Conservation (phyloP, 1,140 invertebrate species). For the Olivierus martensii region DNA sequence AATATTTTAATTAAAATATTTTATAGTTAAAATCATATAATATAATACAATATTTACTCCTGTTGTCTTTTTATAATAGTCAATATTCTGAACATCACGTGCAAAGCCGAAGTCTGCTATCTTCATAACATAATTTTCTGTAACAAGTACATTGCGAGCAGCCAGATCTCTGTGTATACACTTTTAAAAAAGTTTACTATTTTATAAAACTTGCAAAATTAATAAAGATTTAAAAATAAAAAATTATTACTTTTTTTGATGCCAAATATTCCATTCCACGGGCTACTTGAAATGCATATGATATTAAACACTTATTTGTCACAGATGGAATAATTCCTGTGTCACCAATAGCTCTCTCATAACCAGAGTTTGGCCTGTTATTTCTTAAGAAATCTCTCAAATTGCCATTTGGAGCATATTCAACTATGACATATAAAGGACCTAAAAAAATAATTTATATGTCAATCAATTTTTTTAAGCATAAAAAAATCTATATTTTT, state of each 20-base stretch:
- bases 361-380: slow-evolving; percentile 54
- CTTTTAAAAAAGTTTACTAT: slow-evolving; percentile 35
- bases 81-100: slow-evolving; percentile 79
- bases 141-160: slow-evolving; percentile 91
- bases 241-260: slow-evolving; percentile 55
- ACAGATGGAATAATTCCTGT: slow-evolving; percentile 2
- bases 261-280: slow-evolving; percentile 95
- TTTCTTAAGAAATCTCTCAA: slow-evolving; percentile 82
- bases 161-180: slow-evolving; percentile 94
- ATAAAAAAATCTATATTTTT: background rate
- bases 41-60: slow-evolving; percentile 47
- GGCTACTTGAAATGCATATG: slow-evolving; percentile 89
- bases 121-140: slow-evolving; percentile 68
- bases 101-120: slow-evolving; percentile 97
- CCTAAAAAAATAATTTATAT: slow-evolving; percentile 29
- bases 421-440: slow-evolving; percentile 91
- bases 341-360: slow-evolving; percentile 42
- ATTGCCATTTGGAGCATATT: slow-evolving; percentile 91
- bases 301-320: slow-evolving; percentile 55
- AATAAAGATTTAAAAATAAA: background rate
- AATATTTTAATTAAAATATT: slow-evolving; percentile 25
- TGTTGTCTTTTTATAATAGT: slow-evolving; percentile 94
- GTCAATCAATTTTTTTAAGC: too few species aligned
- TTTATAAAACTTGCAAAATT: background rate
- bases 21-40: background rate